Evolutionary conservation across 1,140 invertebrate genomes (phyloP).

Genomic region (Periplaneta americana): DNA sequence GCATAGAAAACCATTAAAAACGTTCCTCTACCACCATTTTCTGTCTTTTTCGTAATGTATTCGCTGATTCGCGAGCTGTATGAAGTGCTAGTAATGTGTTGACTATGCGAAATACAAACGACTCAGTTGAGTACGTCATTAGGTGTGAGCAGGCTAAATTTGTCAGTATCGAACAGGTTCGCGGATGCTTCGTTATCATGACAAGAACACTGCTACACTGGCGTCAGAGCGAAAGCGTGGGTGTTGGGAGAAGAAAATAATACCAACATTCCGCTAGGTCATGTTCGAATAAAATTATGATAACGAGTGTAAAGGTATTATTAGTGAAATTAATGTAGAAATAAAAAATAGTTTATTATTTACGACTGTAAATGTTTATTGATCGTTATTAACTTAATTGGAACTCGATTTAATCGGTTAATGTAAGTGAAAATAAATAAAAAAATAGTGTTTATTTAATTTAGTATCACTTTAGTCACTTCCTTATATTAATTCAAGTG

Average conservation of each 20-base stretch:
- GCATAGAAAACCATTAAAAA: neutral
- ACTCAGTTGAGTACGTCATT: neutral
- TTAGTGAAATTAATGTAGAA: neutral
- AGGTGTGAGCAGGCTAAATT: neutral
- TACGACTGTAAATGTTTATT: neutral
- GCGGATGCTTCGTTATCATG: neutral
- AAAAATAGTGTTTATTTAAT: neutral
- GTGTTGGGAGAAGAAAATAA: neutral
- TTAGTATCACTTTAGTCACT: no score
- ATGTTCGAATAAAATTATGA: neutral
- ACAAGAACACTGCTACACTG: neutral
- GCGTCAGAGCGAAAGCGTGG: neutral
- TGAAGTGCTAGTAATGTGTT: neutral
- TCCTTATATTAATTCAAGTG: neutral
- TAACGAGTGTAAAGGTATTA: neutral
- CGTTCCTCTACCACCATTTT: no score
- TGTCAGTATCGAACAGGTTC: neutral
- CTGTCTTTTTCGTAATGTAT: no score
- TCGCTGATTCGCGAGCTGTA: neutral
- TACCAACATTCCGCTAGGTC: neutral
- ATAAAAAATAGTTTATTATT: neutral
- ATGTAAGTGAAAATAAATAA: neutral
- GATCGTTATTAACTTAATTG: neutral
- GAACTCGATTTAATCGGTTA: no score
- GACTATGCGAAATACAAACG: neutral